Evolutionary conservation across 2,797 vertebrate species (phyloP).

Genomic region (Argyrosomus regius): DNA sequence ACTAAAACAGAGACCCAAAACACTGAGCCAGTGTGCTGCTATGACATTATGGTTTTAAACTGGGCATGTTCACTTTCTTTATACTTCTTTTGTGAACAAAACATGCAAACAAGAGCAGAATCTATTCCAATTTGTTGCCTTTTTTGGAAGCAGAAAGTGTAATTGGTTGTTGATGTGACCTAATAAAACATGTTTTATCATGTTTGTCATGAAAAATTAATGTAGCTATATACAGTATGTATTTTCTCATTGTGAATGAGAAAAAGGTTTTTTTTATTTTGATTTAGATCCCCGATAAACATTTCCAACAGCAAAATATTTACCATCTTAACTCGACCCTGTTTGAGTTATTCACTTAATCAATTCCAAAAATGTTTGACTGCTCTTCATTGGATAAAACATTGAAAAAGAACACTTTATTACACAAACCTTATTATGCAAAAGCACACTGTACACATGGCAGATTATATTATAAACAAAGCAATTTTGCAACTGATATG

Average conservation of each 20-base stretch:
- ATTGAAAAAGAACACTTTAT: neutral
- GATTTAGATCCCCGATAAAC: neutral
- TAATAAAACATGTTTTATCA: neutral
- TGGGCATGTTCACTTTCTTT: neutral
- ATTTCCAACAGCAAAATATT: neutral
- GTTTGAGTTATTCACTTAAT: neutral
- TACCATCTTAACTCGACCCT: neutral
- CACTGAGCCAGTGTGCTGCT: neutral
- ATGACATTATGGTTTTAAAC: neutral
- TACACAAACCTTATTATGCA: neutral
- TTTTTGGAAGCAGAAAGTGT: neutral
- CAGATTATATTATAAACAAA: slow-evolving; percentile 23
- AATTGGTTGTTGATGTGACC: neutral
- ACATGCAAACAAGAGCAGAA: neutral
- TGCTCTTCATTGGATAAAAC: neutral
- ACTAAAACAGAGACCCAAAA: slow-evolving; percentile 19
- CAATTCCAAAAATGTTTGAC: neutral
- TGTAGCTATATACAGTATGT: neutral
- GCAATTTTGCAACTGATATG: slow-evolving; percentile 6
- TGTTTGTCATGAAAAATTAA: neutral
- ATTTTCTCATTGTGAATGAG: neutral
- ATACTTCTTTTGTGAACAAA: neutral
- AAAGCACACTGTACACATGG: neutral
- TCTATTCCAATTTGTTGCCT: too few species aligned
- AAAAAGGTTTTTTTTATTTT: neutral